Evolutionary conservation across 2,113 vertebrate genomes (phyloP).

Genomic region (Cepphus grylle): DNA sequence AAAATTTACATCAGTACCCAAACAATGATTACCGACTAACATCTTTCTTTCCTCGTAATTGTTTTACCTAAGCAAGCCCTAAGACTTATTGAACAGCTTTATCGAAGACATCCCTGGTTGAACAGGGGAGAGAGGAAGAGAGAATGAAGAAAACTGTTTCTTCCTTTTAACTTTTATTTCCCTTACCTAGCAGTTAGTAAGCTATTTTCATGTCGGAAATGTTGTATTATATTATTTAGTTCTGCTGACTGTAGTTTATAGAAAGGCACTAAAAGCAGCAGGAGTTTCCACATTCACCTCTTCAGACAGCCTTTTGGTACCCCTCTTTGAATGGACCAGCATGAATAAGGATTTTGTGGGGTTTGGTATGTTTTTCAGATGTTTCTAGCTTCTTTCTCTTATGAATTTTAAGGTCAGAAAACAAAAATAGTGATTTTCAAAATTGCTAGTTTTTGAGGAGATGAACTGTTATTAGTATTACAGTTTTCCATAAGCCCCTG

Average conservation of each 20-base stretch:
- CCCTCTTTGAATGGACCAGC: background rate
- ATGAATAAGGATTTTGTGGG: background rate
- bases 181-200: background rate
- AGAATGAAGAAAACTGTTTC: background rate
- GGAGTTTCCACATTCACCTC: background rate
- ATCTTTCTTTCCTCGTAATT: background rate
- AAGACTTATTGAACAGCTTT: background rate
- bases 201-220: background rate
- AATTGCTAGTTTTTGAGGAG: background rate
- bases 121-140: background rate
- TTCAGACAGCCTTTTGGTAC: background rate
- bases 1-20: background rate
- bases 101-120: background rate
- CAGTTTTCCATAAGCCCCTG: background rate
- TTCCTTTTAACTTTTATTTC: constrained; percentile 1
- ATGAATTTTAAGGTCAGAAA: background rate
- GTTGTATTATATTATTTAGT: background rate
- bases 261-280: constrained; percentile 27
- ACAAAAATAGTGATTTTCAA: background rate
- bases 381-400: background rate
- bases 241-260: constrained; percentile 6
- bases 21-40: background rate
- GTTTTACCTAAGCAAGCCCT: background rate
- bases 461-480: background rate
- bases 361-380: background rate